Evolutionary conservation across 2,113 vertebrate species (phyloP).

Genomic region (Poeciliopsis turrubarensis): DNA sequence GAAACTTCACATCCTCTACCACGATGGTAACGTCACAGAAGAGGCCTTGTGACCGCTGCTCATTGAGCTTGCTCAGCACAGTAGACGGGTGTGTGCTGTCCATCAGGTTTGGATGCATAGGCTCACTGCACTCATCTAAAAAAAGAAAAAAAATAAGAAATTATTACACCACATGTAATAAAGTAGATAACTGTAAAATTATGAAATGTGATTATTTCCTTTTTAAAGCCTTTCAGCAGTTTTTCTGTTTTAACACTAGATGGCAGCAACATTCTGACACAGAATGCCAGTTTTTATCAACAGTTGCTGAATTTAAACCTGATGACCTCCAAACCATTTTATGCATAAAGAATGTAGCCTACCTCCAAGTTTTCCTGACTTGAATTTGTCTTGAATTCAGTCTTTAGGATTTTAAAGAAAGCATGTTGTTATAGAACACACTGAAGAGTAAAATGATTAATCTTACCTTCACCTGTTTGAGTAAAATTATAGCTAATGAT

Average conservation of each 20-base stretch:
- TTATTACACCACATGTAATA: background rate
- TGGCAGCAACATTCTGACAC: conserved; percentile 68
- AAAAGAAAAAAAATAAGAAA: conserved; percentile 20
- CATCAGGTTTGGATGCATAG: conserved; percentile 86
- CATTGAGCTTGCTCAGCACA: conserved; percentile 91
- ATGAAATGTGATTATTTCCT: background rate
- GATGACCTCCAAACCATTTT: conserved; percentile 11
- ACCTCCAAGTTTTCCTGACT: background rate
- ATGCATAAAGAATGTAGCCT: background rate
- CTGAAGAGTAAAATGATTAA: no score
- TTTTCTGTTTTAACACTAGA: conserved; percentile 70
- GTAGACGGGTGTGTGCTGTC: conserved; percentile 89
- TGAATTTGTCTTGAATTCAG: background rate
- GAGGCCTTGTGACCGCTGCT: conserved; percentile 93
- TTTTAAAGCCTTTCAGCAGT: conserved; percentile 6
- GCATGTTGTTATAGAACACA: background rate
- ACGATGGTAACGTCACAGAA: conserved; percentile 97
- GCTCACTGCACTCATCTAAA: conserved; percentile 92
- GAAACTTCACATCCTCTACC: conserved; percentile 98
- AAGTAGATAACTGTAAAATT: background rate
- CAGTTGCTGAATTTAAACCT: conserved; percentile 1
- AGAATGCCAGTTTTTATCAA: conserved; percentile 10
- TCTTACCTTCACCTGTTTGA: no score
- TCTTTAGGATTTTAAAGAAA: background rate
- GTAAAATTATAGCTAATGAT: no score